phyloP scores from a whole-genome alignment of 2,113 vertebrate species.

The Menidia beryllina region DNA sequence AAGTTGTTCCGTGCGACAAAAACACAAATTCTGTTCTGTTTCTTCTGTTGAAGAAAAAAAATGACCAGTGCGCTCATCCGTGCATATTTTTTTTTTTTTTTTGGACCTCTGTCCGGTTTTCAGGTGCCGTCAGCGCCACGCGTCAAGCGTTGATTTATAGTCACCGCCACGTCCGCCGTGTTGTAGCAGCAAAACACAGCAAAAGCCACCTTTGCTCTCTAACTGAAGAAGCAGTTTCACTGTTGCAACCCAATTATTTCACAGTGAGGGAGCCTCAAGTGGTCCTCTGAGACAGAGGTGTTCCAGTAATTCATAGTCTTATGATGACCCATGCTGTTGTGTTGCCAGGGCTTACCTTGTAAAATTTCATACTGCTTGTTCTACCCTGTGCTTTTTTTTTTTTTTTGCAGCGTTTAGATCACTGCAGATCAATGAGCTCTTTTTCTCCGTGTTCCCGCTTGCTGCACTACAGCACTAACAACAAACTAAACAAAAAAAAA shows the following conservation, averaged over 20 bases:
- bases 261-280: conserved; percentile 76
- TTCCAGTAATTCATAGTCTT: conserved; percentile 74
- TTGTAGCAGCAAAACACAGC: conserved; percentile 65
- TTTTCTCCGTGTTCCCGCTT: conserved; percentile 34
- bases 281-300: conserved; percentile 74
- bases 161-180: conserved; percentile 39
- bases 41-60: background rate
- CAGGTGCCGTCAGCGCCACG: conserved; percentile 44
- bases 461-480: background rate
- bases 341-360: conserved; percentile 71
- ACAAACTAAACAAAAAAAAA: conserved; percentile 1
- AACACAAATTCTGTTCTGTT: background rate
- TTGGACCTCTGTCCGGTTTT: conserved; percentile 18
- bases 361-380: conserved; percentile 65
- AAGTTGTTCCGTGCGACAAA: conserved; percentile 18
- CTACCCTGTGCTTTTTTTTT: conserved; percentile 55
- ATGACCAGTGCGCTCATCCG: background rate
- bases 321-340: conserved; percentile 71
- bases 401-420: conserved; percentile 58
- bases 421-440: conserved; percentile 60
- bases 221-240: conserved; percentile 66
- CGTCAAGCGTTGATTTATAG: conserved; percentile 71
- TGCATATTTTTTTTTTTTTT: background rate
- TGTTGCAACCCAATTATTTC: conserved; percentile 81
- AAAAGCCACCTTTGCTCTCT: conserved; percentile 67